Base-by-base conservation (phyloP, 2,888 invertebrate genomes). In the Chrysomela aeneicollis region DNA sequence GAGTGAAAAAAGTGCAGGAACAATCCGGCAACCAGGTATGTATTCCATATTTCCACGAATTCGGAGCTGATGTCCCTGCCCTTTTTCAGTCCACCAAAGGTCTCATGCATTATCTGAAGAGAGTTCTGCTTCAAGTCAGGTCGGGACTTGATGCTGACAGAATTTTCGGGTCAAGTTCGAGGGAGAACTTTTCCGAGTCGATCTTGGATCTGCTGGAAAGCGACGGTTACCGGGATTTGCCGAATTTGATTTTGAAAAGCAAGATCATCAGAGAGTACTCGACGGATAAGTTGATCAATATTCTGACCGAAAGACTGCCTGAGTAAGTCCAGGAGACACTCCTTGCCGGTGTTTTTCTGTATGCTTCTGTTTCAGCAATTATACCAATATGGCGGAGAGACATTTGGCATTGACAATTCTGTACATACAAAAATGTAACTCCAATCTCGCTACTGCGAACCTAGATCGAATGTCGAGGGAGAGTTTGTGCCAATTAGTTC, bases 181-280 rank as follows among this genome's bases (percentile, higher is more conserved):
- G 81, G 65, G 80, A 82, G 58, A 80, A 76, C 64, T 82, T 84
- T 66, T 78, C 81, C 18, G 83, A 84, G 68, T 78, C 81, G 17
- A 78, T 84, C 32, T 73, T 85, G 50, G 81, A 81, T 50, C 68
- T 84, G 60, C 79, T 85, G 65, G 82, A 83, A 66, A 76, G 77
- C 58, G 79, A 83, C 55, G 79, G 79, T 55, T 82, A 80, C 35
- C 79, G 81, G 21, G 84, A 85, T 68, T 75, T 87, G 17, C 81
- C 87, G 2, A 82, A 82, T 70, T 75, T 87, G 62, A 84, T 87
- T 42, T 77, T 87, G 12, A 84, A 85, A 63, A 87, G 86, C 64
- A 79, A 80, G 10, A 83, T 86, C 47, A 72, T 87, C 6, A 76
- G 86, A 19, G 87, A 87, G 69, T 86, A 86, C 67, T 85, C 86